Evolutionary conservation across 1,140 invertebrate species (phyloP), one percentile per base, ranked within the genome.

Genomic region (Parasteatoda tepidariorum): DNA sequence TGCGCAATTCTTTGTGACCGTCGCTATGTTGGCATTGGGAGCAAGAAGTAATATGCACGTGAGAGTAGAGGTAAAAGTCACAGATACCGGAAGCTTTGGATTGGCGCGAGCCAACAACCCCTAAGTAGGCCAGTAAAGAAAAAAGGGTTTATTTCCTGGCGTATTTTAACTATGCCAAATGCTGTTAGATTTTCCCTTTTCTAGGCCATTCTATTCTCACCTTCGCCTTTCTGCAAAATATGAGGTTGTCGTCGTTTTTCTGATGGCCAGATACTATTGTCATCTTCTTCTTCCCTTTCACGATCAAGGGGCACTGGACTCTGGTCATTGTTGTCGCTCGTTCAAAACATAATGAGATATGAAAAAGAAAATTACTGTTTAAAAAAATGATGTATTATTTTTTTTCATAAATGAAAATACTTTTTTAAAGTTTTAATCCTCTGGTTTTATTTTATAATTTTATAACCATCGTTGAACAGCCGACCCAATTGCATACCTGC

Each of bases 91-190:
- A n/a, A n/a, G n/a, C n/a, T n/a, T n/a, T n/a, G n/a, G n/a, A n/a
- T n/a, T 22, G 34, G 71, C 33, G 3, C n/a, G 22, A 66, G 61
- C 26, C 74, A 78, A 78, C 74, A 78, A 78, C 74, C 74, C 61
- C 24, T 2, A 78, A 78, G 74, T 78, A 26, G 74, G 34, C 34
- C 74, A 78, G 34, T 61, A 78, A 61, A 78, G 59, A 78, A 78
- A n/a, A 78, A 78, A 78, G 74, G 74, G 59, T 78, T 78, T 78
- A 78, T 78, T 78, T 78, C 74, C 74, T 78, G 71, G 33, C 71
- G n/a, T 61, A 61, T 31, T n/a, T 66, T 66, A 78, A 78, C 74
- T 78, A 24, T 78, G 74, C 74, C 74, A 74, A 54, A 57, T 74
- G 59, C 54, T 61, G 59, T 54, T 59, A 59, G 28, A 66, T 55